Evolutionary conservation across 2,888 invertebrate species (phyloP), one percentile per base, ranked within the genome.

Genomic region (Didymodactylos carnosus): DNA sequence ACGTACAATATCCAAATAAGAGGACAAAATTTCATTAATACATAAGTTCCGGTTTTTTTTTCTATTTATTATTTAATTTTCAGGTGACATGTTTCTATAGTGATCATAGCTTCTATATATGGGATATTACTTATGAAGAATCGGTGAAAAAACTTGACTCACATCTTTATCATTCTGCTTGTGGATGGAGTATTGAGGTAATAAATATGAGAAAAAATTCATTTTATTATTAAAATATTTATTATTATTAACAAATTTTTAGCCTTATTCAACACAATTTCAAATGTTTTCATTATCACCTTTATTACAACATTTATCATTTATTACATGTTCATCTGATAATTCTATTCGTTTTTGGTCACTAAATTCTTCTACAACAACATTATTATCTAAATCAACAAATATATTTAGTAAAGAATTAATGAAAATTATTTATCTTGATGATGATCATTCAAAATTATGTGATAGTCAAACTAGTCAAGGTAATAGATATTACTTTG

Each of bases 331-430:
- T 82, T 92, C 94, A 77, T 91, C 91, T 78, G 98, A 98, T 84
- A 94, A 97, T 84, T 97, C 97, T 0, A 91, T 98, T 75, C 86
- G 97, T 0, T 87, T 94, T 70, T 95, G 94, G 95, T 89, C 90
- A 76, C 82, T 93, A 25, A 89, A 80, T 46, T 29, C n/a, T 29
- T 16, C 35, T 39, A 14, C 62, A 51, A 62, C 41, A n/a, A 43
- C 29, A 23, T n/a, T 23, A 27, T n/a, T 62, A 27, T 43, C 69
- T 23, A 69, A 43, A 16, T 39, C 25, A 4, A 79, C 88, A 77
- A 94, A 94, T 82, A 91, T 94, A 78, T 94, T 94, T 83, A 93
- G 93, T 82, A 91, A 91, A 89, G 94, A 94, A 81, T 83, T 94
- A 77, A 86, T 91, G 76, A 94, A 94, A 85, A 88, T 92, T 41